A percentile compares a stretch with the other conserved stretches of the same genome.
phyloP scores from a whole-genome alignment of 2,888 invertebrate genomes.

The Perithous albicinctus region DNA sequence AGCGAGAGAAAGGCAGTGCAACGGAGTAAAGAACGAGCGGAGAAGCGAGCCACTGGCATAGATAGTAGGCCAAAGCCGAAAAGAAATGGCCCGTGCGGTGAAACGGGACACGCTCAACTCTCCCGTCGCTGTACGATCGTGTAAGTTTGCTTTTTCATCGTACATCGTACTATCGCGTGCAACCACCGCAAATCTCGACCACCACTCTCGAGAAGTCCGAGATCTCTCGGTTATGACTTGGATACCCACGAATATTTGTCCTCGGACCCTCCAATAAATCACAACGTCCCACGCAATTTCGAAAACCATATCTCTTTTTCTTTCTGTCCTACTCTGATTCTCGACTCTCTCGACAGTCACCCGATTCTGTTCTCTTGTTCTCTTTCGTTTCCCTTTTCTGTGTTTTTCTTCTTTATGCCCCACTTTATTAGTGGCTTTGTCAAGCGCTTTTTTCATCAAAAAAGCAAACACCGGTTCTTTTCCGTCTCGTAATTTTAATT shows the following conservation, averaged over 20 bases:
- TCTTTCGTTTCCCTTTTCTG: neutral
- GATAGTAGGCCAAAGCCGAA: conserved; percentile 46
- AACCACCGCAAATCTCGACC: conserved; percentile 42
- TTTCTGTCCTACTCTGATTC: neutral
- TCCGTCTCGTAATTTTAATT: too few relatives aligned
- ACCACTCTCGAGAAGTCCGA: conserved; percentile 40
- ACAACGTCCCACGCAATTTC: conserved; percentile 30
- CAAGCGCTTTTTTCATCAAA: neutral
- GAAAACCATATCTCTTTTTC: conserved; percentile 25
- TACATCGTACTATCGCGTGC: conserved; percentile 32
- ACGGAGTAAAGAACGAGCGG: conserved; percentile 19
- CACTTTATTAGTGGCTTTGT: conserved; percentile 11
- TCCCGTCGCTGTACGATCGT: conserved; percentile 35
- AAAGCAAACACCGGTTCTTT: neutral
- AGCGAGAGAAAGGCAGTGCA: too few relatives aligned
- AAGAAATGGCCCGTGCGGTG: conserved; percentile 48
- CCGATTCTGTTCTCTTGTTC: neutral
- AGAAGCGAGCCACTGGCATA: conserved; percentile 32
- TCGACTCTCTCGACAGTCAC: neutral
- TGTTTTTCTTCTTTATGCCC: neutral
- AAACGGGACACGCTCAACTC: conserved; percentile 20
- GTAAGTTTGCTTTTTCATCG: conserved; percentile 46
- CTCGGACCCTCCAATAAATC: conserved; percentile 32
- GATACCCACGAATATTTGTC: conserved; percentile 41
- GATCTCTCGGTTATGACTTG: conserved; percentile 22